These are phyloP conservation scores for Streptopelia turtur DNA, from an alignment of 2,797 vertebrate species.

Conservation along the genomic window DNA sequence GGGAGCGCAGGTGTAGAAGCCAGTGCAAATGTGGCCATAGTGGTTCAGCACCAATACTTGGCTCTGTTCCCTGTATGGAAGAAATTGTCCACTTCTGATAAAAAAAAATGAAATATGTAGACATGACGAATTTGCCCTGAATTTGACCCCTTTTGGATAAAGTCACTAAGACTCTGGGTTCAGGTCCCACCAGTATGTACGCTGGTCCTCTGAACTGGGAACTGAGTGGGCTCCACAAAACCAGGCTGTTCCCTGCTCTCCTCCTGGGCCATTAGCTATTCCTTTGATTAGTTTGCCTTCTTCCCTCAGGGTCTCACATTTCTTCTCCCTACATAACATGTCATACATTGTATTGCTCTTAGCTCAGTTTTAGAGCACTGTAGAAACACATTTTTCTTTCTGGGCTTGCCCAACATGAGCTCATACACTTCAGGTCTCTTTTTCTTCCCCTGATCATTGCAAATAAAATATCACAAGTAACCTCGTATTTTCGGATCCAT, in stretches of 20 bases:
- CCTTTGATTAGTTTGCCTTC: slow-evolving; percentile 47
- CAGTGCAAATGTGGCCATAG: background rate
- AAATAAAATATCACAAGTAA: slow-evolving; percentile 6
- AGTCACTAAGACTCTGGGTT: background rate
- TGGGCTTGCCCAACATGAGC: background rate
- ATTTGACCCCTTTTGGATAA: slow-evolving; percentile 11
- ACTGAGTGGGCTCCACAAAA: background rate
- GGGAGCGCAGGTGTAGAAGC: background rate
- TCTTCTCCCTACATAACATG: background rate
- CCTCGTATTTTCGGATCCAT: background rate
- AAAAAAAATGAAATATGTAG: background rate
- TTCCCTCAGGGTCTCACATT: background rate
- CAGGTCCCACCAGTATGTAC: background rate
- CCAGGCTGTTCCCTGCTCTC: background rate
- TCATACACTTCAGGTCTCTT: background rate
- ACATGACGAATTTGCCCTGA: background rate
- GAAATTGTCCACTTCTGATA: background rate
- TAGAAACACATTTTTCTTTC: slow-evolving; percentile 31
- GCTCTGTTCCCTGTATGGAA: background rate
- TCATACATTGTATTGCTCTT: background rate
- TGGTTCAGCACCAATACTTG: background rate
- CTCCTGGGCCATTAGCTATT: slow-evolving; percentile 40
- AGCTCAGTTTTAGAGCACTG: slow-evolving; percentile 15
- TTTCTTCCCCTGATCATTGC: background rate
- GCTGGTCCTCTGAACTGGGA: background rate